phyloP scores from a whole-genome alignment of 2,113 vertebrate species.

The Numenius arquata region DNA sequence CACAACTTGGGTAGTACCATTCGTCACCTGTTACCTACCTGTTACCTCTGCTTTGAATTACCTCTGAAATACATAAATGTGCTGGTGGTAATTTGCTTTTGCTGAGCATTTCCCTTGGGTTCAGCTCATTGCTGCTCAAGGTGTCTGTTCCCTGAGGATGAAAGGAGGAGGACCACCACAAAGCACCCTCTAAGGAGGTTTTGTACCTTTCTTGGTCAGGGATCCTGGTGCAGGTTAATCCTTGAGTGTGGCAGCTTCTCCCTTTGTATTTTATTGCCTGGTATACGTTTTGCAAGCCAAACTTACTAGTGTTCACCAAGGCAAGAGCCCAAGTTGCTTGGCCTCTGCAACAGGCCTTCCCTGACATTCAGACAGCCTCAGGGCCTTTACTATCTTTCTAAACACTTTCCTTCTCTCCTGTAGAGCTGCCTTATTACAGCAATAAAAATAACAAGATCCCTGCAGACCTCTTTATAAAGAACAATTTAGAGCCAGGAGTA shows the following conservation, averaged over 20 bases:
- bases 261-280: not conserved
- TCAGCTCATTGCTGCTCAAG: not conserved
- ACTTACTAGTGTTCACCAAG: not conserved
- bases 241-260: not conserved
- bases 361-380: not conserved
- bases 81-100: not conserved
- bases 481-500: constrained; percentile 70
- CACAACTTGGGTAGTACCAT: not conserved
- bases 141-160: not conserved
- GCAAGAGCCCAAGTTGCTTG: not conserved
- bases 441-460: constrained; percentile 81
- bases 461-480: constrained; percentile 74
- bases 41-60: not conserved
- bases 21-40: not conserved
- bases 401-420: constrained; percentile 59
- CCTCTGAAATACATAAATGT: not conserved
- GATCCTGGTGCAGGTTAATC: not conserved
- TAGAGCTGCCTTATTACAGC: constrained; percentile 70
- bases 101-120: not conserved
- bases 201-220: not conserved
- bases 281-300: not conserved
- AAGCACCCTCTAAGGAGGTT: not conserved
- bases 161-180: not conserved
- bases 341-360: constrained; percentile 8
- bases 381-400: constrained; percentile 50